Percentiles rank a stretch among this genome's conserved stretches.
These are phyloP conservation scores for Drosophila kuntzei DNA, from an alignment of 2,888 invertebrate species.

Conservation along the genomic window DNA sequence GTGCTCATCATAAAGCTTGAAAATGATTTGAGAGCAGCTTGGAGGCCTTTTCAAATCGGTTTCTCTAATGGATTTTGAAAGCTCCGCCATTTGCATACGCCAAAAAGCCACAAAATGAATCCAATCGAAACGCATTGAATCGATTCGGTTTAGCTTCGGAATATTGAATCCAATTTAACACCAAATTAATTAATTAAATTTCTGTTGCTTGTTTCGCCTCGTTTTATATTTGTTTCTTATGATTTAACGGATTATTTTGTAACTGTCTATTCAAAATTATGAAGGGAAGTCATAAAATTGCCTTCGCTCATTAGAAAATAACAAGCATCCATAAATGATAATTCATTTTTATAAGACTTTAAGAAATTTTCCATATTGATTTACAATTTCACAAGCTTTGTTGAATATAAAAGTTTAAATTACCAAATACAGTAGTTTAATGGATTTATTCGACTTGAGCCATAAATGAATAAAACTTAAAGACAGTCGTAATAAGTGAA, in stretches of 20 bases:
- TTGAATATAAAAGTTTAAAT: neutral
- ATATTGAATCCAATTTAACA: conserved; percentile 29
- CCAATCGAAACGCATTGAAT: conserved; percentile 32
- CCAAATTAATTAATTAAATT: conserved; percentile 35
- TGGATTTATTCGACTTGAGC: conserved; percentile 6
- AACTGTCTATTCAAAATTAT: conserved; percentile 24
- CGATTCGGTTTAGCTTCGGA: conserved; percentile 15
- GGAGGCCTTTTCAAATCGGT: conserved; percentile 55
- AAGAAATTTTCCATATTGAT: neutral
- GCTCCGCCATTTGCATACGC: conserved; percentile 60
- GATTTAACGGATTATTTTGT: conserved; percentile 32
- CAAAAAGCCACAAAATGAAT: conserved; percentile 29
- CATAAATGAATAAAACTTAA: conserved; percentile 16
- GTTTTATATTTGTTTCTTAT: conserved; percentile 6
- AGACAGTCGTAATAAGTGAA: neutral
- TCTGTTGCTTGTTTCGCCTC: conserved; percentile 2
- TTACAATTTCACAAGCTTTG: conserved; percentile 4
- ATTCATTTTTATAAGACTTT: conserved; percentile 9
- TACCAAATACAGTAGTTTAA: conserved; percentile 26
- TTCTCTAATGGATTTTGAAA: conserved; percentile 76
- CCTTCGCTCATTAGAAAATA: neutral
- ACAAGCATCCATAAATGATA: conserved; percentile 9
- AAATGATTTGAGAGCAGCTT: conserved; percentile 43
- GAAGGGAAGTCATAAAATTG: conserved; percentile 20
- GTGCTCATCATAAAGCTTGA: conserved; percentile 18